Conservation (phyloP, 2,888 invertebrate species). For the Campoplex capitator region DNA sequence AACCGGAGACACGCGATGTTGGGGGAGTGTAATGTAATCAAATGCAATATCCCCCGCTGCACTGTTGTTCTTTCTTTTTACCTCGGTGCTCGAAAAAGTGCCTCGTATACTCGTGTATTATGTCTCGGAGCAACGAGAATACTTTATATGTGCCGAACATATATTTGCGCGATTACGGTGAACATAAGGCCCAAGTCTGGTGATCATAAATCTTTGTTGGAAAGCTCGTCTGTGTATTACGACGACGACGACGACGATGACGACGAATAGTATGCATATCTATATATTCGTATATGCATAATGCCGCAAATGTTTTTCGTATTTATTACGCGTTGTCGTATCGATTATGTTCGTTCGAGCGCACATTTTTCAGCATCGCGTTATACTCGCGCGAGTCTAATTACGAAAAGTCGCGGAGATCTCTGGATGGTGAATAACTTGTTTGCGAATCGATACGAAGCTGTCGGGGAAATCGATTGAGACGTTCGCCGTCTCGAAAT, state of each 20-base stretch:
- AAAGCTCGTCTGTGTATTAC: constrained; percentile 5
- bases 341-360: constrained; percentile 24
- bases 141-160: not conserved
- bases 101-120: constrained; percentile 2
- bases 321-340: constrained; percentile 13
- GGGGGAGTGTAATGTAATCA: not conserved
- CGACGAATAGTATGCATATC: not conserved
- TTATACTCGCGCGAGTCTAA: constrained; percentile 40
- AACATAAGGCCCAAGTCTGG: constrained; percentile 30
- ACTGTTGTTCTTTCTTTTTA: not conserved
- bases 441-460: constrained; percentile 40
- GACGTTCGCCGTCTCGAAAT: constrained; percentile 39
- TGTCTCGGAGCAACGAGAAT: constrained; percentile 4
- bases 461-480: constrained; percentile 55
- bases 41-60: not conserved
- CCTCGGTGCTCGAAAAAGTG: not conserved
- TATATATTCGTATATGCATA: not conserved
- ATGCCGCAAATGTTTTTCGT: constrained; percentile 5
- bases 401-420: constrained; percentile 52
- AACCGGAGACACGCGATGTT: not conserved
- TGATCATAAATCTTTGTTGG: constrained; percentile 55
- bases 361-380: constrained; percentile 35
- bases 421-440: not conserved
- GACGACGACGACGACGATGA: no score
- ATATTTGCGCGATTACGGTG: constrained; percentile 42